These are phyloP conservation scores for Meandrusa payeni DNA, from an alignment of 2,888 invertebrate genomes.

Conservation along the genomic window DNA sequence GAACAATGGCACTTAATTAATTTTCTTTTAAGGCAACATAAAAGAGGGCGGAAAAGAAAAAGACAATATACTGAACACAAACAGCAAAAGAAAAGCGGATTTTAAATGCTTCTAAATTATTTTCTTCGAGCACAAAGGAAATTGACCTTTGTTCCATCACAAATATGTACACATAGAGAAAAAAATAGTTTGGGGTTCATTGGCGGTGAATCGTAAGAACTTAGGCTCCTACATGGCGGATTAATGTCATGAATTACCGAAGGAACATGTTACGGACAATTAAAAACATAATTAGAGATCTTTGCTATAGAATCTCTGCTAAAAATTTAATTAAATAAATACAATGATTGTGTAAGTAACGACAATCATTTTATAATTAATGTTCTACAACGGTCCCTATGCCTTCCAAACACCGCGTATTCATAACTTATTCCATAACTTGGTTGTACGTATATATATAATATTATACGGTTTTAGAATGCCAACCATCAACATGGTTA, in stretches of 20 bases:
- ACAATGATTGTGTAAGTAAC: too few relatives aligned
- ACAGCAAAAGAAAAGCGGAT: slow-evolving; percentile 53
- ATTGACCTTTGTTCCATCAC: slow-evolving; percentile 27
- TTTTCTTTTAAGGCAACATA: slow-evolving; percentile 63
- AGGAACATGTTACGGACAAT: slow-evolving; percentile 29
- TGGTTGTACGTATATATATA: too few relatives aligned
- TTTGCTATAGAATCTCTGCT: too few relatives aligned
- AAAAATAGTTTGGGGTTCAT: slow-evolving; percentile 26
- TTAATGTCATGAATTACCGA: slow-evolving; percentile 43
- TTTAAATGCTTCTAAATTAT: slow-evolving; percentile 50
- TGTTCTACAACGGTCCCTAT: too few relatives aligned
- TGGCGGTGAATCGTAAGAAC: slow-evolving; percentile 22
- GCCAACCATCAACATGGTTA: too few relatives aligned
- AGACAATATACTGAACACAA: slow-evolving; percentile 49
- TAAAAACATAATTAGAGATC: neutral
- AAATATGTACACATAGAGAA: slow-evolving; percentile 22
- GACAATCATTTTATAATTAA: too few relatives aligned
- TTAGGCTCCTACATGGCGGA: slow-evolving; percentile 38
- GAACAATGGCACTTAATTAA: slow-evolving; percentile 69
- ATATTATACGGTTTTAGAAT: too few relatives aligned
- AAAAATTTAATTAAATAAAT: too few relatives aligned
- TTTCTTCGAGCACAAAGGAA: slow-evolving; percentile 30
- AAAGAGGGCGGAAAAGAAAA: slow-evolving; percentile 51
- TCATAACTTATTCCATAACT: too few relatives aligned
- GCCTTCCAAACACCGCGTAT: too few relatives aligned